These are phyloP conservation scores for Dendrophyllia cribrosa DNA, from an alignment of 64 coral and sea anemone genomes.

Conservation along the genomic window DNA sequence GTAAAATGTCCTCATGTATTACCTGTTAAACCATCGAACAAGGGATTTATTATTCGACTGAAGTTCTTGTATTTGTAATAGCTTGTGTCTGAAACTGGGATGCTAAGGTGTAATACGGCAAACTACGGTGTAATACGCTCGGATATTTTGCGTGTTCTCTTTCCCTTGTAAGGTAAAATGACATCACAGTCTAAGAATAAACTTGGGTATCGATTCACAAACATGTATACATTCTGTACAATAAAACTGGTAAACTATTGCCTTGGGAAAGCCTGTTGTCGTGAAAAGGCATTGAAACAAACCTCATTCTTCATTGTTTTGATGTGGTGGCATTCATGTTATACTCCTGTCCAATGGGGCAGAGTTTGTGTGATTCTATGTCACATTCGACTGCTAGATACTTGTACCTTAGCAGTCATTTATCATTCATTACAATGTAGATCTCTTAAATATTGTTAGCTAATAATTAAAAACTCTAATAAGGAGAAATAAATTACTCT, in stretches of 20 bases:
- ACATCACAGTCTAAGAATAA: neutral
- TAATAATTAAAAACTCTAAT: conserved; percentile 80
- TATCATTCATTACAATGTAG: conserved; percentile 15
- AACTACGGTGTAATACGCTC: too few relatives aligned
- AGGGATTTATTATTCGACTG: too few relatives aligned
- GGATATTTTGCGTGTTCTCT: too few relatives aligned
- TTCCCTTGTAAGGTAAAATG: too few relatives aligned
- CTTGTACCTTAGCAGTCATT: neutral
- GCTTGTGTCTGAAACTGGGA: too few relatives aligned
- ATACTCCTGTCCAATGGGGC: neutral
- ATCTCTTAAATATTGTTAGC: conserved; percentile 77
- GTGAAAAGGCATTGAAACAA: neutral
- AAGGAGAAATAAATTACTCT: conserved; percentile 67
- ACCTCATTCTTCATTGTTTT: neutral
- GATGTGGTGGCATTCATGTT: neutral
- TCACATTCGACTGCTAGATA: neutral
- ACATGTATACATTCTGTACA: conserved; percentile 12
- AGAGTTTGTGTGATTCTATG: neutral
- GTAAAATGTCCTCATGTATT: too few relatives aligned
- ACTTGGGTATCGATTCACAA: neutral
- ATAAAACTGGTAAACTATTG: neutral
- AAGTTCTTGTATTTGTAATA: too few relatives aligned
- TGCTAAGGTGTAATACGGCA: too few relatives aligned
- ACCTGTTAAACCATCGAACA: too few relatives aligned
- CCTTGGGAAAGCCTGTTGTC: neutral